A percentile compares a stretch with the other conserved stretches of the same genome.
phyloP scores from a whole-genome alignment of 2,113 vertebrate genomes.

The Oryctolagus cuniculus region mOryCun1.1 NC_091447.1:38038001-38038500 shows the following conservation, averaged over 20 bases:
- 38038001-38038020: constrained; percentile 57
- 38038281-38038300: too few relatives aligned
- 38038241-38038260: neutral
- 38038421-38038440: too few relatives aligned
- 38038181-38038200: constrained; percentile 33
- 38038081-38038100: constrained; percentile 4
- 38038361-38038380: too few relatives aligned
- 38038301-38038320: too few relatives aligned
- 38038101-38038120: constrained; percentile 58
- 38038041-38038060: constrained; percentile 13
- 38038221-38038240: neutral
- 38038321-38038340: too few relatives aligned
- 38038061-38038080: constrained; percentile 32
- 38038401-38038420: too few relatives aligned
- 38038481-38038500: too few relatives aligned
- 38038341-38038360: too few relatives aligned
- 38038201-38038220: neutral
- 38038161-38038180: constrained; percentile 62
- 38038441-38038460: too few relatives aligned
- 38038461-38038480: too few relatives aligned
- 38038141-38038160: neutral
- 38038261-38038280: too few relatives aligned
- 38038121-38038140: constrained; percentile 31
- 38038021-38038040: constrained; percentile 27
- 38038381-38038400: too few relatives aligned